Conservation (phyloP, 2,888 invertebrate species). For the Drosophila putrida region DNA sequence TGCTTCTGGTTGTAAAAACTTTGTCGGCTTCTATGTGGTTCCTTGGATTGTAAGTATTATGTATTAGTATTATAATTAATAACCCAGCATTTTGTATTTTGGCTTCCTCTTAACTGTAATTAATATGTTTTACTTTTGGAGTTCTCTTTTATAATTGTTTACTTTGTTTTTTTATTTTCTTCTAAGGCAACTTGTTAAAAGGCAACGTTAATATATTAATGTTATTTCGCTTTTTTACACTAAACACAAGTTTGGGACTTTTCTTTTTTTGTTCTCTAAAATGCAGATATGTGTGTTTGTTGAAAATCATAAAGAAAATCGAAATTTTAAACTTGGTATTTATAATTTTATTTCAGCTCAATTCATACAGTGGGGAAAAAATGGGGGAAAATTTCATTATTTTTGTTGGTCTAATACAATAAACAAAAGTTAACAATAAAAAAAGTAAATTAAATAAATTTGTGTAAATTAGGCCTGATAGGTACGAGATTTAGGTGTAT, state of each 20-base stretch:
- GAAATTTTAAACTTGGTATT: slow-evolving; percentile 4
- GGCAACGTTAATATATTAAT: slow-evolving; percentile 82
- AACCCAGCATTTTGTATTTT: slow-evolving; percentile 38
- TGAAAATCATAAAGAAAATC: slow-evolving; percentile 6
- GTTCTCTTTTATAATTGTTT: slow-evolving; percentile 29
- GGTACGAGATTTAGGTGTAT: slow-evolving; percentile 4
- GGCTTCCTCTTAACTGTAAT: slow-evolving; percentile 38
- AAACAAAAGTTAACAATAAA: slow-evolving; percentile 50
- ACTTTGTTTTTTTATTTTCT: slow-evolving; percentile 31
- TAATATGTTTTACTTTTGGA: slow-evolving; percentile 44
- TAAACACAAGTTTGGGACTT: slow-evolving; percentile 8
- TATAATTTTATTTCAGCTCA: slow-evolving; percentile 51
- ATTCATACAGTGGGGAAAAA: slow-evolving; percentile 37
- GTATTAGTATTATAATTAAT: slow-evolving; percentile 11
- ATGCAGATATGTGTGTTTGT: slow-evolving; percentile 46
- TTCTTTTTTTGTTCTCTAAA: not conserved
- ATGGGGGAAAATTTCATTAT: slow-evolving; percentile 11
- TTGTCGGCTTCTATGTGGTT: slow-evolving; percentile 8
- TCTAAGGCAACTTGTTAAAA: slow-evolving; percentile 85
- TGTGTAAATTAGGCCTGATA: not conserved
- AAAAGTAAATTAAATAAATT: slow-evolving; percentile 36
- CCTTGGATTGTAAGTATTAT: slow-evolving; percentile 8
- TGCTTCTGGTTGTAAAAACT: slow-evolving; percentile 36
- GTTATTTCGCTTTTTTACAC: slow-evolving; percentile 8
- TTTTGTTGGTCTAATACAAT: not conserved